phyloP scores from a whole-genome alignment of 2,888 invertebrate genomes.

The Stenodera caucasica region DNA sequence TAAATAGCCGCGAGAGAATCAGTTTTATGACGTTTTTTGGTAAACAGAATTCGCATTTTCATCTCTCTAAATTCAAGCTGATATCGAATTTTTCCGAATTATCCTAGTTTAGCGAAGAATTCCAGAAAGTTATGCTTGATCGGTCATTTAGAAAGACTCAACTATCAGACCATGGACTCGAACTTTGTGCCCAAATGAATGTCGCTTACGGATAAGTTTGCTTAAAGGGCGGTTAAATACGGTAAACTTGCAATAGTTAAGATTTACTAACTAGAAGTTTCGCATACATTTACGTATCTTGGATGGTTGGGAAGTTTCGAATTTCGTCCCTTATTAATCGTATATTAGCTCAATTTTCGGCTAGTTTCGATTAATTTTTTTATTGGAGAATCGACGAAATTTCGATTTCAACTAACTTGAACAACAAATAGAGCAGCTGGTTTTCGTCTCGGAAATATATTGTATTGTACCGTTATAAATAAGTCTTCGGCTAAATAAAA shows the following conservation, averaged over 20 bases:
- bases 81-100: background rate
- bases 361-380: no score
- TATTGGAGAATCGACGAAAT: no score
- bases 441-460: background rate
- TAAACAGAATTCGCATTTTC: no score
- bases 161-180: background rate
- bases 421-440: no score
- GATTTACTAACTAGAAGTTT: constrained; percentile 7
- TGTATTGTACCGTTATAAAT: background rate
- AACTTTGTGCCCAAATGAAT: background rate
- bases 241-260: constrained; percentile 5
- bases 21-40: no score
- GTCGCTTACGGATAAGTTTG: constrained; percentile 4
- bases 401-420: no score
- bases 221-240: background rate
- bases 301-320: background rate
- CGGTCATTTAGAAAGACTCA: constrained; percentile 3
- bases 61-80: background rate
- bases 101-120: background rate
- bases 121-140: constrained; percentile 1
- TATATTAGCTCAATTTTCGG: no score
- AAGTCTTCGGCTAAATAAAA: background rate
- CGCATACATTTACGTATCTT: background rate
- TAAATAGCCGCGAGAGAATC: no score
- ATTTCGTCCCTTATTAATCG: background rate